Base-by-base conservation (phyloP, 2,113 vertebrate species). In the Paramisgurnus dabryanus region DNA sequence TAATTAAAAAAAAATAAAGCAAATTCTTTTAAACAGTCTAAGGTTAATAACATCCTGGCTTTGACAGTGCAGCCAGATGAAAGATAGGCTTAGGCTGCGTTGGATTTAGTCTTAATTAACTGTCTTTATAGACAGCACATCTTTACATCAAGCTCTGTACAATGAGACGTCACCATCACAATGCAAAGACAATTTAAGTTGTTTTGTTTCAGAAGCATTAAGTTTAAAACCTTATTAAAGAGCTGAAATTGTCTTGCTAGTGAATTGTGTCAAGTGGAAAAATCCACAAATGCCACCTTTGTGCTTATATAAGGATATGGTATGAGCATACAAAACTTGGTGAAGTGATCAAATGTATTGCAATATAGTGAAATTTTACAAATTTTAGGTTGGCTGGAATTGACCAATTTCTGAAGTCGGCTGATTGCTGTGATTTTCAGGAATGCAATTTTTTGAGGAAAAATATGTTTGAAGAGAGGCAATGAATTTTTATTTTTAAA, bases 1-100 rank as follows among this genome's bases (percentile, higher is more conserved):
- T 63, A 7, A 49, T 34, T 34, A 34, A 75, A 75, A 7, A 49
- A 75, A 75, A n/a, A 63, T 72, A 53, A 72, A 72, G n/a, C 40
- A 17, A 61, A 41, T 72, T 43, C 9, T 45, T 43, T 45, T 49
- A 75, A 39, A 34, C 8, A 39, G 43, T 17, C 22, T 5, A 11
- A 11, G 75, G 63, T 77, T 61, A 67, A 3, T 77, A 27, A 76
- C 60, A 65, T n/a, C 45, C 40, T 15, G 40, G 17, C 40, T 61
- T 57, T 74, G n/a, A 34, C 58, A 63, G 63, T 34, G 22, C 43
- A 34, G 43, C 12, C 12, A 1, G 72, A 74, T 63, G 57, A 43
- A 47, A 74, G 18, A 7, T 18, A 47, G 41, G 27, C 27, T 34
- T 34, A 34, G 27, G 27, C 27, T 34, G 27, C 27, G 3, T 34